Evolutionary conservation across 2,113 vertebrate species (phyloP).

Genomic region (Xiphophorus maculatus): DNA sequence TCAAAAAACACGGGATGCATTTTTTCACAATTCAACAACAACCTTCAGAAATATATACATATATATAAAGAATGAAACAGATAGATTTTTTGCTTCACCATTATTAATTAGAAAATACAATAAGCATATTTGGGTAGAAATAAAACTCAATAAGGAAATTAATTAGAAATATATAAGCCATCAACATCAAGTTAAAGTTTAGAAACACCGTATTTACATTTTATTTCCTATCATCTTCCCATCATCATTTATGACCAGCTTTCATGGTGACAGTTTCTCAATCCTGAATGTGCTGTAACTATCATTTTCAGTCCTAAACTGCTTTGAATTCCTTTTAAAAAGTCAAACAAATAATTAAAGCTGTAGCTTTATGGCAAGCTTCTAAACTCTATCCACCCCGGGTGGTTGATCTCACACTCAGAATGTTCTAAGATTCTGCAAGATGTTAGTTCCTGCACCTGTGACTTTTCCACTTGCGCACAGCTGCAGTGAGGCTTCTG

Average conservation of each 20-base stretch:
- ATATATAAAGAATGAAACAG: not conserved
- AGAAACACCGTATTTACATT: slow-evolving; percentile 51
- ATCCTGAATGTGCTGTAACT: not conserved
- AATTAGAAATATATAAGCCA: slow-evolving; percentile 45
- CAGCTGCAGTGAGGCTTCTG: slow-evolving; percentile 80
- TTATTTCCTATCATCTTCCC: slow-evolving; percentile 5
- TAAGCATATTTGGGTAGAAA: not conserved
- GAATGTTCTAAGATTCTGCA: not conserved
- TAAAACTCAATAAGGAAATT: not conserved
- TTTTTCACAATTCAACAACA: too few species aligned
- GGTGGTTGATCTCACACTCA: slow-evolving; percentile 1
- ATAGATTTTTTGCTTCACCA: not conserved
- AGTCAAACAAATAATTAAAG: slow-evolving; percentile 18
- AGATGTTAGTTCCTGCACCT: slow-evolving; percentile 74
- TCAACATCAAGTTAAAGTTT: slow-evolving; percentile 48
- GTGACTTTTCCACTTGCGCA: slow-evolving; percentile 83
- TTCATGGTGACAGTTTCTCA: not conserved
- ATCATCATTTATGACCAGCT: slow-evolving; percentile 9
- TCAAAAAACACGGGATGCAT: not conserved
- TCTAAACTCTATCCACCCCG: slow-evolving; percentile 7
- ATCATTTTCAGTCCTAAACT: not conserved
- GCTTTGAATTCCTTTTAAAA: not conserved
- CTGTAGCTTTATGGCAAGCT: not conserved
- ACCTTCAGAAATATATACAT: not conserved
- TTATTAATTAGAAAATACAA: not conserved